phyloP scores from a whole-genome alignment of 2,888 invertebrate species.

The Cabera pusaria region DNA sequence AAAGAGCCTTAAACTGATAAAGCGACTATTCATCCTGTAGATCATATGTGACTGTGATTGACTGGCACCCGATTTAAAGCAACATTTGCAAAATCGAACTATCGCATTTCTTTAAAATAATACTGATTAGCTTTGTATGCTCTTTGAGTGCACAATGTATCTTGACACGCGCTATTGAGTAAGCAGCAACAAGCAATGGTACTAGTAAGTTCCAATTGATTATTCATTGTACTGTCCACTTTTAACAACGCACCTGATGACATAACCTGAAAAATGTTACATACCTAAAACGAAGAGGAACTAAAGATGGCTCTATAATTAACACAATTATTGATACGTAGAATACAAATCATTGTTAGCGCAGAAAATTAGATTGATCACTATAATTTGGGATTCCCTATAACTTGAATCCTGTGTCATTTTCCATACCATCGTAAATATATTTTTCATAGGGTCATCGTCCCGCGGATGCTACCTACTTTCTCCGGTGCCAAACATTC shows the following conservation, averaged over 20 bases:
- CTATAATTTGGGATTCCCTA: constrained; percentile 16
- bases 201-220: constrained; percentile 1
- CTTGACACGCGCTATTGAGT: no score
- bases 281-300: constrained; percentile 15
- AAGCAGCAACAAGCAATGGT: no score
- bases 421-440: constrained; percentile 5
- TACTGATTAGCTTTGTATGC: no score
- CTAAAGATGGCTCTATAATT: constrained; percentile 19
- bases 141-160: constrained; percentile 11
- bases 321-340: constrained; percentile 13
- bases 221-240: constrained; percentile 2
- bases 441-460: constrained; percentile 21
- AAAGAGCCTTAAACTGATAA: no score
- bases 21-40: no score
- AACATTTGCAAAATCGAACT: no score
- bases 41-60: no score
- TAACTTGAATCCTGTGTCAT: constrained; percentile 6
- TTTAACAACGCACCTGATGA: constrained; percentile 3
- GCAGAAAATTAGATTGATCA: constrained; percentile 15
- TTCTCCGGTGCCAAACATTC: constrained; percentile 28
- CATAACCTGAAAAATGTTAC: constrained; percentile 4
- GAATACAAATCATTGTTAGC: constrained; percentile 14
- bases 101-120: no score
- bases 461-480: constrained; percentile 22
- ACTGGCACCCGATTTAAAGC: no score